phyloP scores from a whole-genome alignment of 2,797 vertebrate species.

The Pseudochirops corinnae region DNA sequence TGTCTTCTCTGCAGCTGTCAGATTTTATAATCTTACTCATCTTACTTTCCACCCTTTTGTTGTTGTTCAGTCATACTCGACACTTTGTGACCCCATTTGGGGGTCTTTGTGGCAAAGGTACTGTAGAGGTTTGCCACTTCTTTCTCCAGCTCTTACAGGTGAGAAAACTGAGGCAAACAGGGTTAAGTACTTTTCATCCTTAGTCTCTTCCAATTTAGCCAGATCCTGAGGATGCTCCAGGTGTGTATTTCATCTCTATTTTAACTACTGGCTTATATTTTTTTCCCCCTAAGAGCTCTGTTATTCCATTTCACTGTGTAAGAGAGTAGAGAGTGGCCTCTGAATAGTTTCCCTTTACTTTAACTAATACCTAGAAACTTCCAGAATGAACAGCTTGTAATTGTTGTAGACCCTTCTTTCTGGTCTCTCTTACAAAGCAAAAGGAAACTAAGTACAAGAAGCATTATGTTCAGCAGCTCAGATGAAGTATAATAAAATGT shows the following conservation, averaged over 20 bases:
- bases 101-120: not conserved
- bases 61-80: not conserved
- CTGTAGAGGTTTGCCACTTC: not conserved
- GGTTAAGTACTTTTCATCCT: not conserved
- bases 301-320: not conserved
- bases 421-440: constrained; percentile 31
- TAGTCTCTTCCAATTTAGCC: not conserved
- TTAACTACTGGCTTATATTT: not conserved
- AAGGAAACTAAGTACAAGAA: not conserved
- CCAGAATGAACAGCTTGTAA: not conserved
- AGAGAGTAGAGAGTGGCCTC: not conserved
- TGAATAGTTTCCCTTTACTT: not conserved
- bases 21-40: not conserved
- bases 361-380: not conserved
- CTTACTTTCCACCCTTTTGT: not conserved
- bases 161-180: not conserved
- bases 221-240: not conserved
- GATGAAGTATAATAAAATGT: not conserved
- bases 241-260: not conserved
- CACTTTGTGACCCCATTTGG: not conserved
- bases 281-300: not conserved
- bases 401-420: constrained; percentile 29
- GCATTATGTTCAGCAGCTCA: not conserved
- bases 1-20: not conserved
- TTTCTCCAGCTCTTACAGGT: not conserved